Conservation (phyloP, 2,113 vertebrate genomes). For the Caretta caretta region DNA sequence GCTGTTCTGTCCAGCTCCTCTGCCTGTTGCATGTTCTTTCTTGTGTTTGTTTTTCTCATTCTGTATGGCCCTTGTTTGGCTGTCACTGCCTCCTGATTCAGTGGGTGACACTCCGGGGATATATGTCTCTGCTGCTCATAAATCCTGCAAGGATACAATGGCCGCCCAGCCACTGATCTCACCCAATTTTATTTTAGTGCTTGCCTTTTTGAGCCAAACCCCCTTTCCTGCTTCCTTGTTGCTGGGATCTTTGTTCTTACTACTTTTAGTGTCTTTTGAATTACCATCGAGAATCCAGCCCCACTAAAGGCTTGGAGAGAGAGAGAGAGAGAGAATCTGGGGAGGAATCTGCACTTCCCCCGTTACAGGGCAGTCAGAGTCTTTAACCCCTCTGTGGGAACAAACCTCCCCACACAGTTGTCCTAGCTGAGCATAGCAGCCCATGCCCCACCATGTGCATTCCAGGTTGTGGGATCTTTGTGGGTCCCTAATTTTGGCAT, state of each 20-base stretch:
- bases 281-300: neutral
- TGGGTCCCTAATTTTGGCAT: neutral
- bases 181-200: slow-evolving; percentile 1
- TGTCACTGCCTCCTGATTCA: neutral
- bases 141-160: slow-evolving; percentile 34
- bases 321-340: neutral
- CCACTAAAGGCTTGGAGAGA: neutral
- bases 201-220: neutral
- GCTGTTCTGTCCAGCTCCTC: neutral
- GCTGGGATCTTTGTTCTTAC: slow-evolving; percentile 43
- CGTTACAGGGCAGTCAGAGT: neutral
- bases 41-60: slow-evolving; percentile 53
- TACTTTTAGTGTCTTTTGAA: neutral
- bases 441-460: neutral
- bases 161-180: neutral
- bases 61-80: neutral
- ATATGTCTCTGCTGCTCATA: slow-evolving; percentile 21
- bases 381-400: neutral
- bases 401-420: neutral
- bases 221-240: neutral
- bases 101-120: neutral
- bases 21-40: neutral
- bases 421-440: neutral
- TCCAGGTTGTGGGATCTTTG: neutral
- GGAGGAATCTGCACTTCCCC: neutral